These are phyloP conservation scores for Druceiella hillmani DNA, from an alignment of 2,888 invertebrate species.

Conservation along the genomic window DNA sequence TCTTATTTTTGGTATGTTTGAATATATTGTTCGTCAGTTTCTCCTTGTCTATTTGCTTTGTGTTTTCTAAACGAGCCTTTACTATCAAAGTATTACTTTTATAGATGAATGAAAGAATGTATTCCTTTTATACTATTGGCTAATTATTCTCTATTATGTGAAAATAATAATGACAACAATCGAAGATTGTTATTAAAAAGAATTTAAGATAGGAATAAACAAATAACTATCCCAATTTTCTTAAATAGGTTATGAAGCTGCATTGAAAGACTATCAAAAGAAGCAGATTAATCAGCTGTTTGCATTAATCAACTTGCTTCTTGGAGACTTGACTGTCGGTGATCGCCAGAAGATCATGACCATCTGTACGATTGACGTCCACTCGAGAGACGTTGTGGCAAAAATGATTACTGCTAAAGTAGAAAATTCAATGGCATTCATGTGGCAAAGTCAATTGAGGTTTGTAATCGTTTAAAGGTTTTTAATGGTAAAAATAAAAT, in stretches of 20 bases:
- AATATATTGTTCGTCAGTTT: no score
- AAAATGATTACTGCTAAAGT: constrained; percentile 81
- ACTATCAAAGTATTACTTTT: no score
- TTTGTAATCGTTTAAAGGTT: constrained; percentile 27
- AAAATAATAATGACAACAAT: no score
- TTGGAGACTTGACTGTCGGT: constrained; percentile 75
- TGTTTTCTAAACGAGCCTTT: no score
- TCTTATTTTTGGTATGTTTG: no score
- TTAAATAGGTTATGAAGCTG: constrained; percentile 82
- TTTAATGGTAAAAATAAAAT: not conserved
- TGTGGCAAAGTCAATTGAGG: constrained; percentile 89
- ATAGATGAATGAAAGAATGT: no score
- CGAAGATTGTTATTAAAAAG: no score
- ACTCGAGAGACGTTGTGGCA: constrained; percentile 88
- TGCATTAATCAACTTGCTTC: constrained; percentile 71
- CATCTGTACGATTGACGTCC: constrained; percentile 93
- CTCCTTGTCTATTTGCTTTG: no score
- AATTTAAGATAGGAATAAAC: no score
- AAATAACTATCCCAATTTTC: no score
- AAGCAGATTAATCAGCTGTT: constrained; percentile 83
- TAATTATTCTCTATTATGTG: no score
- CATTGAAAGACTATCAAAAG: constrained; percentile 86
- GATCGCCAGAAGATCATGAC: constrained; percentile 96
- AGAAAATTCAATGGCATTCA: constrained; percentile 73
- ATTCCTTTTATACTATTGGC: no score